phyloP scores from a whole-genome alignment of 2,797 vertebrate species.

The Coranthus polyacanthus region DNA sequence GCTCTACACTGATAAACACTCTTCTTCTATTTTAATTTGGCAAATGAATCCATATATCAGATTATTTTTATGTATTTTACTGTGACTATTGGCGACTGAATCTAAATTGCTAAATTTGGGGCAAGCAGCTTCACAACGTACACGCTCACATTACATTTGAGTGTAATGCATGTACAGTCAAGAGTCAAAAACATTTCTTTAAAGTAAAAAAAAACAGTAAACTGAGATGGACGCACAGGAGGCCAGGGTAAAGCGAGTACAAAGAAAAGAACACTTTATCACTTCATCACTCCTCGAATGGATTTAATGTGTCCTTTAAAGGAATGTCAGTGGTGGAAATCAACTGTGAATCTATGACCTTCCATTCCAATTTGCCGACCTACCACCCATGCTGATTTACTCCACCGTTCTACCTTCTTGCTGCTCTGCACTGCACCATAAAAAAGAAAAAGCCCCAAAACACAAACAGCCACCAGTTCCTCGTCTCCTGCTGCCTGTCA shows the following conservation, averaged over 20 bases:
- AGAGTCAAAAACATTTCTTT: too few species aligned
- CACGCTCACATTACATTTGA: too few species aligned
- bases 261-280: conserved; percentile 1
- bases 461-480: conserved; percentile 43
- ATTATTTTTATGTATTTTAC: too few species aligned
- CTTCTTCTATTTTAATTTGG: too few species aligned
- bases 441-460: conserved; percentile 2
- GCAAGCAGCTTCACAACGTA: too few species aligned
- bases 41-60: too few species aligned
- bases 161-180: too few species aligned
- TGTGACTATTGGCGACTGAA: too few species aligned
- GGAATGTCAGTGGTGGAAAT: conserved; percentile 26
- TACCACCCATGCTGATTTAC: conserved; percentile 42
- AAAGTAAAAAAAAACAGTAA: background rate
- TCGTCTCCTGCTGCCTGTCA: conserved; percentile 63
- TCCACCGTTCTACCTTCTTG: conserved; percentile 7
- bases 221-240: background rate
- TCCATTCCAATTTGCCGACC: conserved; percentile 39
- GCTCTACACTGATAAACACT: too few species aligned
- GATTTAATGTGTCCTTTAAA: conserved; percentile 47
- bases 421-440: conserved; percentile 4
- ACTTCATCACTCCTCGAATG: conserved; percentile 13
- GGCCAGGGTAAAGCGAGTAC: too few species aligned
- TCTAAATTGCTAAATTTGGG: too few species aligned
- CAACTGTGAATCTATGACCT: conserved; percentile 50